Evolutionary conservation across 37 sponge, comb jelly and placozoan genomes (phyloP).

Genomic region (Agelas oroides): DNA sequence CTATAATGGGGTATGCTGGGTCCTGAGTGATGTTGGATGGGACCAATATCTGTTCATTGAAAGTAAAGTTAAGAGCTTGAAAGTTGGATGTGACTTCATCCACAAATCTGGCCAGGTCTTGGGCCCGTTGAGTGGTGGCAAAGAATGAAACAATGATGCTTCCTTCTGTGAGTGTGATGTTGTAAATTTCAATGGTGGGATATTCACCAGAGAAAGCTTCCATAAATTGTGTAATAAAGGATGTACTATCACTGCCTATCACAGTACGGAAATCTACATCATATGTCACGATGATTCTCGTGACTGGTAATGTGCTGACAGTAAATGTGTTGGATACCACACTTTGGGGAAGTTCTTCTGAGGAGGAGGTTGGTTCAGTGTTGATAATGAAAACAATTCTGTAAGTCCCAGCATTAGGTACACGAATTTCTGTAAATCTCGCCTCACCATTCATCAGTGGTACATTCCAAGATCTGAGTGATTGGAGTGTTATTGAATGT

Average conservation of each 20-base stretch:
- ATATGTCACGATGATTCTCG: constrained; percentile 36
- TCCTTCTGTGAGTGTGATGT: constrained; percentile 32
- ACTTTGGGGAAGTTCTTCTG: neutral
- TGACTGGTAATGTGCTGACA: constrained; percentile 9
- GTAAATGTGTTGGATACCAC: neutral
- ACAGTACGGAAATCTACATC: constrained; percentile 28
- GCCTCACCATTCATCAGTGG: constrained; percentile 40
- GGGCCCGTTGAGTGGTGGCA: constrained; percentile 21
- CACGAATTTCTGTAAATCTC: constrained; percentile 36
- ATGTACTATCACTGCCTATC: neutral
- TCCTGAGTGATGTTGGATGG: constrained; percentile 43
- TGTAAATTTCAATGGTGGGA: constrained; percentile 22
- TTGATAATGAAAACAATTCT: constrained; percentile 18
- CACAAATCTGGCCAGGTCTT: constrained; percentile 10
- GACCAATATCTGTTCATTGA: constrained; percentile 7
- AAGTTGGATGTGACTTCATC: neutral
- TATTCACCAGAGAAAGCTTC: neutral
- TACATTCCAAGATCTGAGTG: constrained; percentile 18
- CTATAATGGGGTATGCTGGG: constrained; percentile 33
- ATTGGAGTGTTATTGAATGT: neutral
- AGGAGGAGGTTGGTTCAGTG: constrained; percentile 44
- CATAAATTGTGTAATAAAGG: constrained; percentile 35
- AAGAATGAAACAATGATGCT: constrained; percentile 56
- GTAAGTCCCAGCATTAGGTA: constrained; percentile 23
- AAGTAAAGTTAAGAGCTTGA: constrained; percentile 25